A percentile compares a stretch with the other conserved stretches of the same genome.
Conservation (phyloP, 2,113 vertebrate genomes). For the Lamprologus callipterus region DNA sequence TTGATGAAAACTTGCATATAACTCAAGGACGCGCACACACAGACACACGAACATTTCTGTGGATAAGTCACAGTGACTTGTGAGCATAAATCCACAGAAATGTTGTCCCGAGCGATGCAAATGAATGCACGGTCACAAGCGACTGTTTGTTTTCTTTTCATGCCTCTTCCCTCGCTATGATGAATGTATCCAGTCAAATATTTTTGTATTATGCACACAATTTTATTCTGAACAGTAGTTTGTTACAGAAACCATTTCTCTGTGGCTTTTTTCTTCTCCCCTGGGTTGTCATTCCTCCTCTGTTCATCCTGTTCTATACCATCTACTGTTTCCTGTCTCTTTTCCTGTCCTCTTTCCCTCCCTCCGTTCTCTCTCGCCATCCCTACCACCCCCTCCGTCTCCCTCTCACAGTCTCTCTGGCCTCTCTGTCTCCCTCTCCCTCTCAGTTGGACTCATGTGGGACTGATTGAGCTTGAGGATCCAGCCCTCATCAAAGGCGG, state of each 20-base stretch:
- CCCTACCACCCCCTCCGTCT: conserved; percentile 35
- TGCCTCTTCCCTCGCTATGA: conserved; percentile 6
- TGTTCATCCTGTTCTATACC: conserved; percentile 4
- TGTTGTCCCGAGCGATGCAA: background rate
- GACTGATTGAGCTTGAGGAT: conserved; percentile 76
- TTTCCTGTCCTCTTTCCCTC: conserved; percentile 22
- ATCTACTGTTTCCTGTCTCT: conserved; percentile 30
- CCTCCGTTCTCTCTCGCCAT: background rate
- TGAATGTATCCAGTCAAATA: conserved; percentile 19
- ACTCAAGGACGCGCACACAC: background rate
- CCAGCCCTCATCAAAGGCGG: conserved; percentile 75
- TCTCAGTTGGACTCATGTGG: conserved; percentile 73
- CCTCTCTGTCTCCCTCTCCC: conserved; percentile 24
- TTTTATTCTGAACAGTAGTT: conserved; percentile 18
- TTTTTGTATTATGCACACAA: conserved; percentile 23
- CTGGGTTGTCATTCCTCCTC: conserved; percentile 15
- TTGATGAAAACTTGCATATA: background rate
- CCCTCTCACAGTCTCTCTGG: conserved; percentile 14
- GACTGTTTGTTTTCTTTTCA: background rate
- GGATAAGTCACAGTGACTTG: background rate
- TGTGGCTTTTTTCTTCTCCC: conserved; percentile 26
- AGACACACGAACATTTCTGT: background rate
- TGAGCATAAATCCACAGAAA: conserved; percentile 1
- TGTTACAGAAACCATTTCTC: conserved; percentile 1
- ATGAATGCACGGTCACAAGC: conserved; percentile 51